Percentiles rank a stretch among this genome's conserved stretches.
These are phyloP conservation scores for Xenopus tropicalis DNA, from an alignment of 2,113 vertebrate genomes.

Conservation along the genomic window UCB_Xtro_10.0 CM004445.2:97324001-97324500, in stretches of 20 bases:
- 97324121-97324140: conserved; percentile 3
- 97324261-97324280: not conserved
- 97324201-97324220: conserved; percentile 27
- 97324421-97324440: too few relatives aligned
- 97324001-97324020: too few relatives aligned
- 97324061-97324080: conserved; percentile 1
- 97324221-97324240: conserved; percentile 11
- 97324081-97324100: conserved; percentile 25
- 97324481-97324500: too few relatives aligned
- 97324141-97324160: conserved; percentile 15
- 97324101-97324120: conserved; percentile 29
- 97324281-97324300: not conserved
- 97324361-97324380: too few relatives aligned
- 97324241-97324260: conserved; percentile 22
- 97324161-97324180: conserved; percentile 34
- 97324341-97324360: too few relatives aligned
- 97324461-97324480: too few relatives aligned
- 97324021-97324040: too few relatives aligned
- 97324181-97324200: conserved; percentile 12
- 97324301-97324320: too few relatives aligned
- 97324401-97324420: too few relatives aligned
- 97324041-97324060: not conserved
- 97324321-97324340: too few relatives aligned
- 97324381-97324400: too few relatives aligned
- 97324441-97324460: too few relatives aligned